Percentiles rank a stretch among this genome's conserved stretches.
Evolutionary conservation across 2,888 invertebrate species (phyloP).

Genomic region (Hirtodrosophila cameraria): DNA sequence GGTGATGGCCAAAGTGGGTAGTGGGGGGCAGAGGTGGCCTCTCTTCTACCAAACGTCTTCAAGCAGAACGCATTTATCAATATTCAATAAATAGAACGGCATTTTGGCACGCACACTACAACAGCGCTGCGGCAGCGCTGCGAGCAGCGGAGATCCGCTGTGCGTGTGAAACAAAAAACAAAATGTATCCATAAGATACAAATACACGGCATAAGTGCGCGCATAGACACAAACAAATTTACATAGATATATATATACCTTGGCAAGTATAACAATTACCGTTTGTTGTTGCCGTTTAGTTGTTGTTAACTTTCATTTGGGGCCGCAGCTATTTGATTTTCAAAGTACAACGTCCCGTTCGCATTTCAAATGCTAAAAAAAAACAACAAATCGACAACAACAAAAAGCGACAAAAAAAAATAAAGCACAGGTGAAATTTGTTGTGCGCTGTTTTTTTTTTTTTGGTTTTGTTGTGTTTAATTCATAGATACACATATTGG

Average conservation of each 20-base stretch:
- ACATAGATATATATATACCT: slow-evolving; percentile 5
- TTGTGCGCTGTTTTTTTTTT: slow-evolving; percentile 22
- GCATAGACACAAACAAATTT: slow-evolving; percentile 14
- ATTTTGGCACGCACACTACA: slow-evolving; percentile 65
- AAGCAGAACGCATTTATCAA: slow-evolving; percentile 68
- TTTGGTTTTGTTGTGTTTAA: slow-evolving; percentile 56
- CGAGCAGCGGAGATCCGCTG: slow-evolving; percentile 32
- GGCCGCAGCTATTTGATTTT: slow-evolving; percentile 70
- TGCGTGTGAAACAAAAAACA: slow-evolving; percentile 45
- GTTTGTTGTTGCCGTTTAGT: slow-evolving; percentile 61
- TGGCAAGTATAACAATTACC: slow-evolving; percentile 58
- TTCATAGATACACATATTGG: slow-evolving; percentile 64
- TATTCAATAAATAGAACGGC: slow-evolving; percentile 67
- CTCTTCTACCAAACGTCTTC: slow-evolving; percentile 14
- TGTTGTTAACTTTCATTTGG: slow-evolving; percentile 69
- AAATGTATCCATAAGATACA: slow-evolving; percentile 48
- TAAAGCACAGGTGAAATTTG: slow-evolving; percentile 67
- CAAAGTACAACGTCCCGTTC: slow-evolving; percentile 68
- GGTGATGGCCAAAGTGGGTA: background rate
- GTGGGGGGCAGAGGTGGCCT: background rate
- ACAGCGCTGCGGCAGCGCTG: too few relatives aligned
- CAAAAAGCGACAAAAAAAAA: slow-evolving; percentile 16
- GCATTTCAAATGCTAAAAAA: slow-evolving; percentile 59
- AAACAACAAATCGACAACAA: slow-evolving; percentile 13
- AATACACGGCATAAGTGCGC: slow-evolving; percentile 28